Evolutionary conservation across 2,797 vertebrate species (phyloP).

Genomic region (Euthynnus affinis): DNA sequence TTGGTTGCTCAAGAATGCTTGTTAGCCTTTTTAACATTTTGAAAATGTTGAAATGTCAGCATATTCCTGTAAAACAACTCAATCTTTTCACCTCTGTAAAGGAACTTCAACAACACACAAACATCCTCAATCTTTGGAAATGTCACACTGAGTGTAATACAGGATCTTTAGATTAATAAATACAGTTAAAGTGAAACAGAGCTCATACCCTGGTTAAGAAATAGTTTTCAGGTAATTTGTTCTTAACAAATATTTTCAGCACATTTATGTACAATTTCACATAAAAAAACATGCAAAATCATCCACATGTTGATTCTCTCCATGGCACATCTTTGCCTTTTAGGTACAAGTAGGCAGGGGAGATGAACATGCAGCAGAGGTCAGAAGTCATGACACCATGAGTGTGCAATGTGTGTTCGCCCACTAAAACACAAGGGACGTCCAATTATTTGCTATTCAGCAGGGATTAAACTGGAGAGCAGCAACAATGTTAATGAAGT

Average conservation of each 20-base stretch:
- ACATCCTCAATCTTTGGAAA: background rate
- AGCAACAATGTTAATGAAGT: slow-evolving; percentile 67
- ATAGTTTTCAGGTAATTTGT: background rate
- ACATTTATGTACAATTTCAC: background rate
- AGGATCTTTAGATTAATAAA: background rate
- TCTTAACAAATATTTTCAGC: background rate
- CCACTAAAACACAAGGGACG: slow-evolving; percentile 39
- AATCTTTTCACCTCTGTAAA: background rate
- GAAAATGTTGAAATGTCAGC: slow-evolving; percentile 13
- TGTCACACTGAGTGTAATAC: background rate
- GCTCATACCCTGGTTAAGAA: background rate
- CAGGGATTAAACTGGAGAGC: slow-evolving; percentile 62
- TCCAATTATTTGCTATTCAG: slow-evolving; percentile 66
- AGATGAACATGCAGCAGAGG: slow-evolving; percentile 30
- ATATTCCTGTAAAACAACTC: slow-evolving; percentile 8
- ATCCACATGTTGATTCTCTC: slow-evolving; percentile 3
- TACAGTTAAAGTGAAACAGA: background rate
- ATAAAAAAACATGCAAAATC: background rate
- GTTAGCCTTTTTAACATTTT: slow-evolving; percentile 12
- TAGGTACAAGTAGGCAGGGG: slow-evolving; percentile 3
- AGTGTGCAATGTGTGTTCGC: slow-evolving; percentile 13
- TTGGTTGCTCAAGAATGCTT: background rate
- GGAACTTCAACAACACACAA: too few relatives aligned
- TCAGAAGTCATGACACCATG: slow-evolving; percentile 41
- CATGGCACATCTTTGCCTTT: background rate